Conservation (phyloP, 2,888 invertebrate genomes). For the Hydriomena furcata region DNA sequence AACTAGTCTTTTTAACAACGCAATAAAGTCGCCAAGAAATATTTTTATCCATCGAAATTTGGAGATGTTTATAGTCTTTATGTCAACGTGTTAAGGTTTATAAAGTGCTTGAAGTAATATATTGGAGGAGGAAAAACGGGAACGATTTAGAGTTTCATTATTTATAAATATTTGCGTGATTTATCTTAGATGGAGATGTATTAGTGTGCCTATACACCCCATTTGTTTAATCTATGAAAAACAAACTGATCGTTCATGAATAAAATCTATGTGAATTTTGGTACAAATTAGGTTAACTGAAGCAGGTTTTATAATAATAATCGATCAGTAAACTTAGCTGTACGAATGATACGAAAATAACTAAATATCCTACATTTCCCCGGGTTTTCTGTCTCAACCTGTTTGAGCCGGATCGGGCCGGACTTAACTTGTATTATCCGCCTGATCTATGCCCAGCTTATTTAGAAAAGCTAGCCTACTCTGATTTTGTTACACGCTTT, state of each 20-base stretch:
- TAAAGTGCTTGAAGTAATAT: constrained; percentile 20
- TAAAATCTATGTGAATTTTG: too few relatives aligned
- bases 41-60: not conserved
- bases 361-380: constrained; percentile 20
- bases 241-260: not conserved
- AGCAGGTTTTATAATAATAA: constrained; percentile 2
- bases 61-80: not conserved
- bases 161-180: constrained; percentile 26
- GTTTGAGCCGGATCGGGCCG: constrained; percentile 37
- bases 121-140: constrained; percentile 24
- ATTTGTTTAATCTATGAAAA: not conserved
- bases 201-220: not conserved
- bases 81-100: constrained; percentile 9
- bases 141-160: constrained; percentile 31
- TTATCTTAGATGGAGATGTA: constrained; percentile 14
- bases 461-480: constrained; percentile 2
- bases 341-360: constrained; percentile 11
- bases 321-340: constrained; percentile 4
- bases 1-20: constrained; percentile 5
- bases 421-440: constrained; percentile 36
- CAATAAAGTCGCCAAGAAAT: constrained; percentile 3
- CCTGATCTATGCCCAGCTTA: constrained; percentile 6
- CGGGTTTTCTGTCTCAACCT: constrained; percentile 24
- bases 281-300: too few relatives aligned
- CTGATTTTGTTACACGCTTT: not conserved